These are phyloP conservation scores for Hycleus phaleratus DNA, from an alignment of 1,140 invertebrate species.

Conservation along the genomic window DNA sequence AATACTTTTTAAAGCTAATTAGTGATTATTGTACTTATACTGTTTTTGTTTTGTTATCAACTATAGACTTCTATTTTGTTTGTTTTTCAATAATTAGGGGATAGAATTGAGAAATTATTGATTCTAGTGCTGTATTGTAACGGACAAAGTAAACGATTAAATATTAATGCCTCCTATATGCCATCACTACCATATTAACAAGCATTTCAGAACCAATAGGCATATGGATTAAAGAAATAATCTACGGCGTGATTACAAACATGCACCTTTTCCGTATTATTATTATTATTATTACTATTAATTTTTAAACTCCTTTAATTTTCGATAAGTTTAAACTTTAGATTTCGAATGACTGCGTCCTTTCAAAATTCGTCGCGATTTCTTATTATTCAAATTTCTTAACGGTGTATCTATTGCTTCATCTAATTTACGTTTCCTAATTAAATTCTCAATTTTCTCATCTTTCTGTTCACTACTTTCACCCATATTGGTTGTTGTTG, in stretches of 20 bases:
- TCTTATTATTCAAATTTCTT: conserved; percentile 14
- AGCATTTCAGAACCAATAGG: not conserved
- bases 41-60: conserved; percentile 1
- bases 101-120: no score
- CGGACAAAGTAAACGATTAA: not conserved
- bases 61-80: no score
- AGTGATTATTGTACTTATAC: conserved; percentile 19
- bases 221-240: not conserved
- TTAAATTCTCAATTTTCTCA: conserved; percentile 34
- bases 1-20: conserved; percentile 26
- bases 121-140: not conserved
- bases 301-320: not conserved
- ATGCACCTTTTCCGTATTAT: not conserved
- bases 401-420: conserved; percentile 9
- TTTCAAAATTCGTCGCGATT: conserved; percentile 20
- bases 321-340: conserved; percentile 14
- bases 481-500: not conserved
- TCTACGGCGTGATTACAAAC: conserved; percentile 6
- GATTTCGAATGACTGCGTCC: conserved; percentile 20
- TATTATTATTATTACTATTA: conserved; percentile 2
- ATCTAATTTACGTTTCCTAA: conserved; percentile 19
- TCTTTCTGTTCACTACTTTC: not conserved
- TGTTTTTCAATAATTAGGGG: no score
- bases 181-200: not conserved
- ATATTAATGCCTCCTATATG: not conserved